Evolutionary conservation across 2,888 invertebrate genomes (phyloP).

Genomic region (Caenorhabditis afra): DNA sequence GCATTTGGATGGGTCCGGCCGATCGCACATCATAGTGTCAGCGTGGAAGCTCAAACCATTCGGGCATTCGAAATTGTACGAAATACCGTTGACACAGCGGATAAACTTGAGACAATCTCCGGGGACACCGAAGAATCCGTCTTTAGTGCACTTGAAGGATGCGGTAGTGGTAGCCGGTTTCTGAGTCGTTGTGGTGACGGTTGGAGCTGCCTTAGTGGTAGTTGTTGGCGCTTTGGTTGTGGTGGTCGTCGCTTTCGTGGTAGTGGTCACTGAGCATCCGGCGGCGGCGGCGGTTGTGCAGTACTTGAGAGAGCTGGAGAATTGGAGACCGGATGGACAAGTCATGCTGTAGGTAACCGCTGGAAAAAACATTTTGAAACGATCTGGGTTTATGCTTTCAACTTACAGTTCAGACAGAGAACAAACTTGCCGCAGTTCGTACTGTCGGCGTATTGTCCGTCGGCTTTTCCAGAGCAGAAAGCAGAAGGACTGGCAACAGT

Average conservation of each 20-base stretch:
- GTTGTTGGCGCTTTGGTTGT: slow-evolving; percentile 48
- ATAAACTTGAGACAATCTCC: slow-evolving; percentile 71
- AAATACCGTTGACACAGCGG: slow-evolving; percentile 75
- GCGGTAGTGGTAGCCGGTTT: slow-evolving; percentile 17
- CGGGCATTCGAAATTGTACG: slow-evolving; percentile 79
- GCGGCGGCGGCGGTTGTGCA: slow-evolving; percentile 63
- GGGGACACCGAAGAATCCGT: slow-evolving; percentile 78
- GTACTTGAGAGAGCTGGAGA: slow-evolving; percentile 67
- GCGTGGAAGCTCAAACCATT: slow-evolving; percentile 74
- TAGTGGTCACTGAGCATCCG: slow-evolving; percentile 55
- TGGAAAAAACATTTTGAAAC: slow-evolving; percentile 35
- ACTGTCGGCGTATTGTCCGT: slow-evolving; percentile 70
- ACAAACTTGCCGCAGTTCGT: slow-evolving; percentile 69
- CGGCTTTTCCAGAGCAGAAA: slow-evolving; percentile 69
- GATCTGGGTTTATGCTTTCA: background rate
- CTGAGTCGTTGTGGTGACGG: slow-evolving; percentile 35
- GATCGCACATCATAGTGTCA: slow-evolving; percentile 74
- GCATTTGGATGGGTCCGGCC: slow-evolving; percentile 74
- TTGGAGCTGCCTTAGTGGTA: slow-evolving; percentile 38
- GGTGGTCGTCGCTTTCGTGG: slow-evolving; percentile 25
- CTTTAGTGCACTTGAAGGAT: slow-evolving; percentile 71
- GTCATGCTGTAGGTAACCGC: slow-evolving; percentile 61
- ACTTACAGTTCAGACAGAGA: slow-evolving; percentile 71
- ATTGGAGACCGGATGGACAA: slow-evolving; percentile 75
- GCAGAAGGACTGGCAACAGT: slow-evolving; percentile 20